Evolutionary conservation across 1,140 invertebrate genomes (phyloP).

Genomic region (Drosophila athabasca): DNA sequence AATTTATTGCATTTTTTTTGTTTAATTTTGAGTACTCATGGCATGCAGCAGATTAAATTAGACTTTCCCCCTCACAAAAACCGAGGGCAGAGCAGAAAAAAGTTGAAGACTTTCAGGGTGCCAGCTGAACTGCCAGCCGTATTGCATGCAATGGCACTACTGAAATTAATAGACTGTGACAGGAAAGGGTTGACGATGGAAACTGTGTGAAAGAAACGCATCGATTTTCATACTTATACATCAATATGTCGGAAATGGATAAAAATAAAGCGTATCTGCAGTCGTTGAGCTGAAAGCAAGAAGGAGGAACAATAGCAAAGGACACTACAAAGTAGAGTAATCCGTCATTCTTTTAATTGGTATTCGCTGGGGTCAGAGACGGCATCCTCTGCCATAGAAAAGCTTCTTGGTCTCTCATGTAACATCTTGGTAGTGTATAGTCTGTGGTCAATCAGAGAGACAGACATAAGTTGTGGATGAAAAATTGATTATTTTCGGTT

Average conservation of each 20-base stretch:
- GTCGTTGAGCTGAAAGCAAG: too few relatives aligned
- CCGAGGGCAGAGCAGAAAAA: neutral
- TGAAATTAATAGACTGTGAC: constrained; percentile 72
- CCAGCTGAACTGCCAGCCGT: constrained; percentile 12
- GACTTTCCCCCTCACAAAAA: constrained; percentile 28
- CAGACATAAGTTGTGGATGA: constrained; percentile 7
- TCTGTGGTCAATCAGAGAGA: constrained; percentile 19
- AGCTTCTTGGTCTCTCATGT: too few relatives aligned
- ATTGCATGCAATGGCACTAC: constrained; percentile 45
- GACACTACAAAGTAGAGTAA: too few relatives aligned
- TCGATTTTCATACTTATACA: constrained; percentile 51
- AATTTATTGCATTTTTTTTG: constrained; percentile 50
- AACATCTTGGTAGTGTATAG: too few relatives aligned
- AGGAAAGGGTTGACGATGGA: constrained; percentile 3
- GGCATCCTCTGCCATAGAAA: too few relatives aligned
- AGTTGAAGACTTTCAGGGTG: neutral
- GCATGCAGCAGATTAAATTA: constrained; percentile 16
- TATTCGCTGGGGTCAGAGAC: too few relatives aligned
- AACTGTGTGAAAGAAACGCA: constrained; percentile 22
- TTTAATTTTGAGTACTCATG: neutral
- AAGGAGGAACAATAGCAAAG: too few relatives aligned
- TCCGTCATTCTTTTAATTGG: too few relatives aligned
- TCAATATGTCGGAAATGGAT: neutral
- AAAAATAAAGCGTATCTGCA: too few relatives aligned
- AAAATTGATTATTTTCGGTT: constrained; percentile 17